These are phyloP conservation scores for Himalopsyche phryganea DNA, from an alignment of 1,140 invertebrate species.

Conservation along the genomic window DNA sequence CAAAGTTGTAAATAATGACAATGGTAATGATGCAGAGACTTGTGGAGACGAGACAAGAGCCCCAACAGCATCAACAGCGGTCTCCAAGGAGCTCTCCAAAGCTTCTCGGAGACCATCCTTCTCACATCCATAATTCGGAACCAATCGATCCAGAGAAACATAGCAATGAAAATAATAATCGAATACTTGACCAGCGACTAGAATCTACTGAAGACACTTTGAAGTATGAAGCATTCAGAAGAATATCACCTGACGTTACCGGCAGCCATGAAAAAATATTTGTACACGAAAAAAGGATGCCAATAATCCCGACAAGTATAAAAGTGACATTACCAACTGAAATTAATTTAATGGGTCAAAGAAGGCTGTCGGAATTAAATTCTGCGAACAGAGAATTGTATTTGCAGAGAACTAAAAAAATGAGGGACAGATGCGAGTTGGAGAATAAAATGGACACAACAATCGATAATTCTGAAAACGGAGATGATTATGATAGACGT, in stretches of 20 bases:
- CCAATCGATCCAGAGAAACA: conserved; percentile 30
- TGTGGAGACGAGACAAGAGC: conserved; percentile 38
- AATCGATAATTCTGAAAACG: conserved; percentile 28
- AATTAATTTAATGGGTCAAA: conserved; percentile 19
- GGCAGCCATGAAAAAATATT: conserved; percentile 13
- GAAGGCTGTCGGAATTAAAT: conserved; percentile 17
- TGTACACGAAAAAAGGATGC: conserved; percentile 14
- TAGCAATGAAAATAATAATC: conserved; percentile 38
- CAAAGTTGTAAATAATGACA: conserved; percentile 41
- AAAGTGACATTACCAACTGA: conserved; percentile 20
- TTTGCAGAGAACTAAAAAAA: conserved; percentile 27
- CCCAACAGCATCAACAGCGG: conserved; percentile 29
- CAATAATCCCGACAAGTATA: conserved; percentile 10
- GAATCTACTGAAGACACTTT: conserved; percentile 17
- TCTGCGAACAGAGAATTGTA: conserved; percentile 21
- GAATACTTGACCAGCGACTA: conserved; percentile 14
- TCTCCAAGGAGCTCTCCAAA: conserved; percentile 24
- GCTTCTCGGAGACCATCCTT: conserved; percentile 9
- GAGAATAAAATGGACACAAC: conserved; percentile 23
- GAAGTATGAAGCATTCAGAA: conserved; percentile 24
- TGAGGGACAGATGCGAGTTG: conserved; percentile 24
- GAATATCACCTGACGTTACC: conserved; percentile 19
- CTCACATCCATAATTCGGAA: not conserved
- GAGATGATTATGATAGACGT: conserved; percentile 39
- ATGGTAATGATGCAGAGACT: conserved; percentile 51